Base-by-base conservation (phyloP, 2,797 vertebrate genomes). In the Brachymystax lenok region DNA sequence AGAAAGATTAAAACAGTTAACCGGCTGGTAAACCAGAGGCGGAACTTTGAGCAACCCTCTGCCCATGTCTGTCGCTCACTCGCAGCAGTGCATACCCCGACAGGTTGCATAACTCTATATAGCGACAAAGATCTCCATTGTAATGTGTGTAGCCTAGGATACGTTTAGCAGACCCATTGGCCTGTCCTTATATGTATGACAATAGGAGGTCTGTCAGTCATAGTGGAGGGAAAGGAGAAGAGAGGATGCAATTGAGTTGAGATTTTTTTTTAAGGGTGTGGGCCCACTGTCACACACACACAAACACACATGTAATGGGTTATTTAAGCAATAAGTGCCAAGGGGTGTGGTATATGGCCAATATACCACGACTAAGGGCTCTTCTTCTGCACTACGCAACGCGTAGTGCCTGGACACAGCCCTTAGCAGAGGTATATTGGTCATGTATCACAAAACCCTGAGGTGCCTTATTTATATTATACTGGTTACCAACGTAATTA, bases 111-210 rank as follows among this genome's bases (percentile, higher is more conserved):
- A 74, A 71, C 19, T 21, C 66, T 52, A 46, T 3, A 35, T 68
- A 6, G 71, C 14, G 71, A 83, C 79, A 83, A 78, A 71, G 79
- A 69, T 35, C 52, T 50, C 64, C 79, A 80, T 83, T 83, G 82
- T 80, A 50, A 35, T 54, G 24, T 52, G 40, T 71, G 50, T 52
- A 46, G 40, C 40, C 40, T 46, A 24, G 59, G 6, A 50, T 19
- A 61, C 17, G 19, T 35, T 35, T 33, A 40, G 24, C 28, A 63
- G 30, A 8, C 27, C 40, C 7, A 63, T 19, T 33, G 69, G 17
- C 64, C 76, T 46, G 13, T 30, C 61, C 50, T 33, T 56, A 24
- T 46, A 70, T 71, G 2, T 52, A 46, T 24, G 70, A 71, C 50
- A 71, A 71, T 71, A 52, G 46, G 13, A 71, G 40, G 40, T 12